These are phyloP conservation scores for Drosophila santomea DNA, from an alignment of 1,140 invertebrate genomes.

Conservation along the genomic window DNA sequence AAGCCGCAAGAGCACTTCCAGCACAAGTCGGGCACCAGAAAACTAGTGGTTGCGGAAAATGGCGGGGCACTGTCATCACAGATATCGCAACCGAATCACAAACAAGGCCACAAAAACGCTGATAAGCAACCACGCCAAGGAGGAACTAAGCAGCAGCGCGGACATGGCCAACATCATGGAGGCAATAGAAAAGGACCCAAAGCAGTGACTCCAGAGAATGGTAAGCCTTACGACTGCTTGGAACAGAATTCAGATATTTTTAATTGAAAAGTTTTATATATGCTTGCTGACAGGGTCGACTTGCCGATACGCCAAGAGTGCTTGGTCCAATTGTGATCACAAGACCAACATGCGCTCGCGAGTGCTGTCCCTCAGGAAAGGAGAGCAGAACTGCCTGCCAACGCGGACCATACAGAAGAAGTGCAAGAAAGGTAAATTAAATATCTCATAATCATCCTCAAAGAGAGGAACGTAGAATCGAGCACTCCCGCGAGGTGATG, in stretches of 20 bases:
- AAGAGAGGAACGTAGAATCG: background rate
- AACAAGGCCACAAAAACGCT: slow-evolving; percentile 32
- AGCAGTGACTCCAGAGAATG: slow-evolving; percentile 41
- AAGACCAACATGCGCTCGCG: slow-evolving; percentile 92
- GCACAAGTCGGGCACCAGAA: slow-evolving; percentile 41
- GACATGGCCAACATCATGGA: slow-evolving; percentile 39
- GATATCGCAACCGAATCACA: slow-evolving; percentile 35
- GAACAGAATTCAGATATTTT: too few relatives aligned
- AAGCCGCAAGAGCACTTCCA: slow-evolving; percentile 46
- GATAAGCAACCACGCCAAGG: slow-evolving; percentile 52
- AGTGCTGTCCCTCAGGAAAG: slow-evolving; percentile 92
- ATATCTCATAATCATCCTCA: background rate
- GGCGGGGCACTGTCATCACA: slow-evolving; percentile 12
- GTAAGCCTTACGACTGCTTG: background rate
- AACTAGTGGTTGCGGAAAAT: slow-evolving; percentile 6
- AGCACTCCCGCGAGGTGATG: background rate
- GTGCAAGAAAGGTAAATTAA: slow-evolving; percentile 91
- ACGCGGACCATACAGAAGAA: slow-evolving; percentile 94
- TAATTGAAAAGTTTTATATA: slow-evolving; percentile 13
- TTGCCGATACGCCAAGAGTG: slow-evolving; percentile 92
- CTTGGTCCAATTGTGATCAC: slow-evolving; percentile 93
- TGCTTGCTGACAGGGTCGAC: slow-evolving; percentile 68
- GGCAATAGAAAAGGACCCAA: slow-evolving; percentile 43
- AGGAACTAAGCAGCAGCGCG: slow-evolving; percentile 49
- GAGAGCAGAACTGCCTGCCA: slow-evolving; percentile 90